Evolutionary conservation across 1,140 invertebrate genomes (phyloP).

Genomic region (Drosophila ficusphila): DNA sequence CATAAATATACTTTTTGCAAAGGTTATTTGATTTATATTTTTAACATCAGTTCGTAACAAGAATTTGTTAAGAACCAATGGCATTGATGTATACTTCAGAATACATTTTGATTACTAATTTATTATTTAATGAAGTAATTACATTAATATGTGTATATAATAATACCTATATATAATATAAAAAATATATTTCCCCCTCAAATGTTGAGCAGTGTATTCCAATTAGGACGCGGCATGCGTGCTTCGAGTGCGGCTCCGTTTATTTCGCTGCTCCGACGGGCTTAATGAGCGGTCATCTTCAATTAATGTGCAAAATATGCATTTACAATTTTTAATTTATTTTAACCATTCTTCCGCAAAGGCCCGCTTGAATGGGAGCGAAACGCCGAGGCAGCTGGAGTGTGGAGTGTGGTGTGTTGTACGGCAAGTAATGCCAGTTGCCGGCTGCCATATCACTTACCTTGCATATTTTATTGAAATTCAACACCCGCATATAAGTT

Average conservation of each 20-base stretch:
- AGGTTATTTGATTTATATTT: too few relatives aligned
- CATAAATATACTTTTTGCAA: too few relatives aligned
- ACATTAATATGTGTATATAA: too few relatives aligned
- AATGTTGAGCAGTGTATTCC: constrained; percentile 31
- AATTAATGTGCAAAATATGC: constrained; percentile 64
- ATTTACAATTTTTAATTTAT: constrained; percentile 55
- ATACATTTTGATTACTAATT: too few relatives aligned
- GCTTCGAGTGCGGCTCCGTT: constrained; percentile 49
- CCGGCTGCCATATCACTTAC: constrained; percentile 41
- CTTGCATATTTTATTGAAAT: constrained; percentile 81
- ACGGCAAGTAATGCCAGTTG: background rate
- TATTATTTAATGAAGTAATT: too few relatives aligned
- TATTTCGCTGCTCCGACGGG: constrained; percentile 47
- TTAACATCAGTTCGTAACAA: too few relatives aligned
- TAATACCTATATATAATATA: too few relatives aligned
- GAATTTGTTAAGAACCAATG: too few relatives aligned
- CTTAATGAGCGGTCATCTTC: constrained; percentile 63
- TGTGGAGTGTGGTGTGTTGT: too few relatives aligned
- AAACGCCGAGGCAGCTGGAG: background rate
- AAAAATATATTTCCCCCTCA: background rate
- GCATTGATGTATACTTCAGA: too few relatives aligned
- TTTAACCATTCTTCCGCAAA: constrained; percentile 18
- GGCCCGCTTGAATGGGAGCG: background rate
- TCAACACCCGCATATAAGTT: constrained; percentile 70
- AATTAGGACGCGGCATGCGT: constrained; percentile 52